phyloP scores from a whole-genome alignment of 2,888 invertebrate species.

The Epinotia brunnichana region DNA sequence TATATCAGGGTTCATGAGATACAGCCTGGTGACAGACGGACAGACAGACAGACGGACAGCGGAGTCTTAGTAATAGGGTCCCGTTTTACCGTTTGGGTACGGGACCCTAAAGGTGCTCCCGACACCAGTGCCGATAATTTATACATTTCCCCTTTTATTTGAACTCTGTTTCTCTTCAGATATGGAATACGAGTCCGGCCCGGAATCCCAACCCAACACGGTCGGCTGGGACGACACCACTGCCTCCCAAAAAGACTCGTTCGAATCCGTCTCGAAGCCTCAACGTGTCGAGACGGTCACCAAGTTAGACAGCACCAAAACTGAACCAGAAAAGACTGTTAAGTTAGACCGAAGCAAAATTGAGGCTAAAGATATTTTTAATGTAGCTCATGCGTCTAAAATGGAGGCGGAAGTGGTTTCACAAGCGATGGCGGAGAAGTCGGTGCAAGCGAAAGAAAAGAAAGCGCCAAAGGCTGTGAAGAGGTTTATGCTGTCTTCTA shows the following conservation, averaged over 20 bases:
- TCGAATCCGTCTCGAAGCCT: slow-evolving; percentile 7
- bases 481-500: slow-evolving; percentile 78
- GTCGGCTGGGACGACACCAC: slow-evolving; percentile 89
- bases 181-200: slow-evolving; percentile 65
- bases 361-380: not conserved
- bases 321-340: not conserved
- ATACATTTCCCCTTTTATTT: not conserved
- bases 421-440: slow-evolving; percentile 3
- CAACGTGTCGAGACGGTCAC: slow-evolving; percentile 20
- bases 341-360: not conserved
- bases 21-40: no score
- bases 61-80: no score
- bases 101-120: no score
- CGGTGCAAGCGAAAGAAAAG: not conserved
- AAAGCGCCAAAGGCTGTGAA: slow-evolving; percentile 49
- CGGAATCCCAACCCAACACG: slow-evolving; percentile 85
- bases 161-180: slow-evolving; percentile 41
- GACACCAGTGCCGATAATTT: no score
- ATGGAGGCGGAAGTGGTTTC: not conserved
- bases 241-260: slow-evolving; percentile 47
- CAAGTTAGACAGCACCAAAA: not conserved
- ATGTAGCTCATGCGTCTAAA: not conserved
- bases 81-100: no score
- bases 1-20: no score
- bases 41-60: no score